Base-by-base conservation (phyloP, 2,113 vertebrate genomes). In the Scolopax mira region DNA sequence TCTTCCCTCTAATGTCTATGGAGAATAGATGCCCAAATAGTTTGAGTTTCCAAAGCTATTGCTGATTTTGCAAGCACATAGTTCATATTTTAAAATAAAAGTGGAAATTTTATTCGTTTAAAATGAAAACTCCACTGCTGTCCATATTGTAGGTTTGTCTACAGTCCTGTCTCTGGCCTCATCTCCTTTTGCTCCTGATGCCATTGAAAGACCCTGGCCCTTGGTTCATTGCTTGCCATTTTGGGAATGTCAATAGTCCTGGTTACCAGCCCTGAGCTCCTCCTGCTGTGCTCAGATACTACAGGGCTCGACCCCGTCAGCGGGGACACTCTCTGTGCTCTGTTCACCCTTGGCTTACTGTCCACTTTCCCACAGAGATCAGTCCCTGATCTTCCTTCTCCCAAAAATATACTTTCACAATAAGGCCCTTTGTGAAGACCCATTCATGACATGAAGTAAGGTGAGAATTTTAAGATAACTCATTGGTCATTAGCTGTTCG, bases 321-420 rank as follows among this genome's bases (percentile, higher is more conserved):
- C 4, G 3, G 16, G 13, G 16, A 9, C 19, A 49, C 33, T 57
- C 14, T 14, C 41, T 0, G 0, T 73, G 18, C 5, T 65, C 35
- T 22, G 11, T 13, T 48, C 23, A 80, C 27, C 16, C 16, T 57
- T 70, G 54, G 55, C 16, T 70, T 35, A 16, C 8, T n/a, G 12
- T 7, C 81, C 21, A 33, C 7, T 2, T 33, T 77, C 33, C 27
- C 23, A 51, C 3, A 35, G 18, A 23, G 6, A 79, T 22, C 10
- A 51, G 22, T 19, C 7, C 18, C 28, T 69, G 19, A 57, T 18
- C 13, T 61, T 8, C 4, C 10, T 65, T 84, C 33, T 73, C 30
- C n/a, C 35, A 48, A 19, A 80, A 87, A n/a, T 13, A 49, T 0
- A 46, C 4, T 27, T 80, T 61, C 52, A 44, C 16, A 70, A 5